Percentiles rank a stretch among this genome's conserved stretches.
Conservation (phyloP, 1,140 invertebrate species). For the Hyles euphorbiae region DNA sequence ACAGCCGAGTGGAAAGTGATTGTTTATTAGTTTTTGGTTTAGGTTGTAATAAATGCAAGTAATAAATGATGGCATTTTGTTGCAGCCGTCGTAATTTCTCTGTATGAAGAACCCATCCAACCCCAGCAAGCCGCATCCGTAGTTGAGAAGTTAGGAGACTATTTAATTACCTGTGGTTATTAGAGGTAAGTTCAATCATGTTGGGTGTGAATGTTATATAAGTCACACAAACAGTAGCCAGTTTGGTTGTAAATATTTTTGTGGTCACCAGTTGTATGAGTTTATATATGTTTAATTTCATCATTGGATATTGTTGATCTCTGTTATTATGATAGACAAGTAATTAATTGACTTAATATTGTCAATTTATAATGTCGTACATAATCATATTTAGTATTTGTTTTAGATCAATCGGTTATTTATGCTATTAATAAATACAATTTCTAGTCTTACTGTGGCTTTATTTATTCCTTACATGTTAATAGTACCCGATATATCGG, state of each 20-base stretch:
- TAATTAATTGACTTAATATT: not conserved
- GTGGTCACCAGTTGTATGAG: too few species aligned
- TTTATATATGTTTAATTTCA: too few species aligned
- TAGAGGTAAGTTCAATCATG: constrained; percentile 76
- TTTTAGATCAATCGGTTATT: not conserved
- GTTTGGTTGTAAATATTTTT: not conserved
- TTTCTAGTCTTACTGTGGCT: not conserved
- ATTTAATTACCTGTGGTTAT: constrained; percentile 95
- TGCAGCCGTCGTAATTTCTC: constrained; percentile 91
- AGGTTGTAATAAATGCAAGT: too few species aligned
- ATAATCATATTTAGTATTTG: not conserved
- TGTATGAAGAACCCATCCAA: constrained; percentile 95
- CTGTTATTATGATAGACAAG: not conserved
- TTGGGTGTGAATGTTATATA: not conserved
- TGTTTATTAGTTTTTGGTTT: too few species aligned
- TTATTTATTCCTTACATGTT: too few species aligned
- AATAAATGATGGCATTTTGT: constrained; percentile 46
- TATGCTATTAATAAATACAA: not conserved
- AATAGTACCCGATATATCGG: too few species aligned
- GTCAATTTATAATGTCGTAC: not conserved
- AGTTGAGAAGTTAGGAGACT: constrained; percentile 96
- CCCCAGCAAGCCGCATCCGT: constrained; percentile 95
- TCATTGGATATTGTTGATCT: too few species aligned
- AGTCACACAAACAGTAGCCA: not conserved
- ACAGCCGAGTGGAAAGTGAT: too few species aligned